phyloP scores from a whole-genome alignment of 2,113 vertebrate species.

The Peromyscus polionotus region DNA sequence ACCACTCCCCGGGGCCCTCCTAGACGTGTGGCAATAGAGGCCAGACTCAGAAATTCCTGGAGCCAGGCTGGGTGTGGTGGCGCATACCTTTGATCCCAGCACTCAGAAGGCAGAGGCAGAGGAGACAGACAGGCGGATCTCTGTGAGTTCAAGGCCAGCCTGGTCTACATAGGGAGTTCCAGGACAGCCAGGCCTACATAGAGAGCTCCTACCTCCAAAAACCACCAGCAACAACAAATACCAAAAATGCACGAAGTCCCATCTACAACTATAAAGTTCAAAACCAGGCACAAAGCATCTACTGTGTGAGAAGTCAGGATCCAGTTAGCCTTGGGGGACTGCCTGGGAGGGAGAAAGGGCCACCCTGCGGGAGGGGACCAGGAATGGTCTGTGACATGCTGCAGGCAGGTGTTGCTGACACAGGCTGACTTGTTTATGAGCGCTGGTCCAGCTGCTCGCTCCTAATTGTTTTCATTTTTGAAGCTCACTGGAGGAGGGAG shows the following conservation, averaged over 20 bases:
- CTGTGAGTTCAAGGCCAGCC: neutral
- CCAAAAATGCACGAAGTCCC: fast-evolving
- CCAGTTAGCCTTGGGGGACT: neutral
- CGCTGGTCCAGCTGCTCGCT: neutral
- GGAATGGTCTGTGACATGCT: neutral
- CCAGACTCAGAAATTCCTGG: neutral
- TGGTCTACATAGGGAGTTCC: neutral
- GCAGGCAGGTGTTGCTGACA: neutral
- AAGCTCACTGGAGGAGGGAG: neutral
- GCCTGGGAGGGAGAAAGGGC: neutral
- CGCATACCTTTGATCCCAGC: neutral
- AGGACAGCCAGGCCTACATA: neutral
- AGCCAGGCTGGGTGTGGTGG: neutral
- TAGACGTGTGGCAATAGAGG: neutral
- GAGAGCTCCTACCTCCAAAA: neutral
- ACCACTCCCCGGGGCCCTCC: neutral
- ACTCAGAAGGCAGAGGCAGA: neutral
- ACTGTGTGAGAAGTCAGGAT: neutral
- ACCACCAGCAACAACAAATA: neutral
- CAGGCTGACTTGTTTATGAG: neutral
- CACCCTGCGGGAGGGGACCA: neutral
- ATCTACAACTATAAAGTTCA: fast-evolving
- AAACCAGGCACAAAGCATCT: neutral
- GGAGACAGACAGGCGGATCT: neutral
- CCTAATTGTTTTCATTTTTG: neutral